Base-by-base conservation (phyloP, 2,797 vertebrate species). In the Emys orbicularis region DNA sequence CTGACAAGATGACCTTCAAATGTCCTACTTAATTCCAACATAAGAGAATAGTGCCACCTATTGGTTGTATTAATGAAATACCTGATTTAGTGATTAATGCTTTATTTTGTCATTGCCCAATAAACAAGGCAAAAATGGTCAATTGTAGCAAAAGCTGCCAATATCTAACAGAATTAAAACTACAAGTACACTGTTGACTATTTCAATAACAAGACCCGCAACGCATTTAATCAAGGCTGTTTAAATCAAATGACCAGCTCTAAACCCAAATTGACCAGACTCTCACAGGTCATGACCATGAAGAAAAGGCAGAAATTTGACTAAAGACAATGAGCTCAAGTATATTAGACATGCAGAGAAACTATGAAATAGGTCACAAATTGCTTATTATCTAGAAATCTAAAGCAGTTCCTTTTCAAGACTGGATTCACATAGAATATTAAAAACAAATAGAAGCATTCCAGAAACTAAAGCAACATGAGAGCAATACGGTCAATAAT, bases 31-130 rank as follows among this genome's bases (percentile, higher is more conserved):
- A 49, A 44, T 87, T 87, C 80, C 74, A 90, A 88, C 44, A 5
- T 79, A 74, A 53, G 37, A 29, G 86, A 90, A 96, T 2, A 96
- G 94, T 96, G 90, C 96, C 96, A 97, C 90, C 96, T 97, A 88
- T 44, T 91, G 97, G 87, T 19, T 44, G 15, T 49, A 77, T 44
- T 49, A 77, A 31, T 49, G 27, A 77, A 47, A 49, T 29, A 16
- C 7, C 8, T 16, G 41, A 77, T 49, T 47, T 77, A 49, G 44
- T 49, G 15, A 77, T 29, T 74, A 74, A 74, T 18, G 44, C 74
- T 77, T 29, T 49, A 29, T 16, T 25, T 47, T 44, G 25, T 76
- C 12, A 76, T 77, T 49, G 27, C 27, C 27, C 11, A 31, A 49
- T 82, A 74, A 3, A 1, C 49, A 31, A 11, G 12, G 85, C 29